Evolutionary conservation across 2,797 vertebrate species (phyloP), one percentile per base, ranked within the genome.

Genomic region (Otus scops): DNA sequence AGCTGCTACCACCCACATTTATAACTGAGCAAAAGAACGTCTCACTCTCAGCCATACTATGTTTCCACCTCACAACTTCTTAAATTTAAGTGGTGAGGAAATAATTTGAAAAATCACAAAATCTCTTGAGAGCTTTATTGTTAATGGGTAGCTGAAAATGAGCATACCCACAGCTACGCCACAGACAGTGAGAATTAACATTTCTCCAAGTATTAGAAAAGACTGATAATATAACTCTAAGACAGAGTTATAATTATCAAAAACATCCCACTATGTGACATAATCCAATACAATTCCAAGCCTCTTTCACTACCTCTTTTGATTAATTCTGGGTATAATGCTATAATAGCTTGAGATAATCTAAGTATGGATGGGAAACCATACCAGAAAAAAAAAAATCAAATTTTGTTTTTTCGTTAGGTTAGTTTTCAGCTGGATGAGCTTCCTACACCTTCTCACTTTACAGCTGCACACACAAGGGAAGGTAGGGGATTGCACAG

Each of bases 51-150:
- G 34, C 48, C 57, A 24, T 65, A 1, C 61, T 74, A 21, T 45
- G 38, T 24, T 91, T 47, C 56, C 57, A 80, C 11, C 61, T 88
- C 90, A 48, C 60, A 86, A 17, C 43, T 81, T 65, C 73, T 87
- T 79, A 45, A 79, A 8, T 59, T 36, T n/a, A 27, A 93, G 54
- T 0, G 0, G 38, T 12, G 15, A 82, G 53, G 82, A 88, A 94
- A 78, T 74, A 89, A 75, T 50, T 4, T 61, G 43, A 71, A 91
- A 91, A 89, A 70, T n/a, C 39, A 68, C 68, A 27, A 85, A 61
- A 63, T 80, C 47, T 90, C 87, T 38, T 0, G 18, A 50, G 79
- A 76, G 41, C 12, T 61, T 79, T 51, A 47, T 43, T 81, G 70
- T 61, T 45, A 21, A 12, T 9, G 76, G 50, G 74, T 23, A 87